phyloP scores from a whole-genome alignment of 64 coral and sea anemone species.

The Pocillopora damicornis region DNA sequence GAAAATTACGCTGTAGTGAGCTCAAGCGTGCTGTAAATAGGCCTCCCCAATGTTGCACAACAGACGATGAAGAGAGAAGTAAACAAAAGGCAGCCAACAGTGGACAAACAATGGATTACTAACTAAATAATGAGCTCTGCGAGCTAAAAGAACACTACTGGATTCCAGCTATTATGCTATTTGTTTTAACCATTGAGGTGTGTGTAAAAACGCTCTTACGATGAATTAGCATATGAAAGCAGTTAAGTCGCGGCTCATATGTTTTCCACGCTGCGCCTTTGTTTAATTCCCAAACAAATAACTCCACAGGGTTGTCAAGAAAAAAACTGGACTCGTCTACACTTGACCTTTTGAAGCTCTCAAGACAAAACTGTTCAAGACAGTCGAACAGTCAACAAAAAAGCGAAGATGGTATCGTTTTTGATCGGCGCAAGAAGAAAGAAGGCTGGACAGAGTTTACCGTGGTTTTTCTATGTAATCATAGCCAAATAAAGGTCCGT shows the following conservation, averaged over 20 bases:
- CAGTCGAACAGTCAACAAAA: background rate
- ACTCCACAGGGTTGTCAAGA: background rate
- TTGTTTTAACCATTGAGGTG: conserved; percentile 36
- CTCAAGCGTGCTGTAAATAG: conserved; percentile 22
- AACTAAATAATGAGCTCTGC: conserved; percentile 13
- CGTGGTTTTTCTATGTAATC: background rate
- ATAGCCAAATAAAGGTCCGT: conserved; percentile 1
- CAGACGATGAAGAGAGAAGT: background rate
- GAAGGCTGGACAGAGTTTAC: background rate
- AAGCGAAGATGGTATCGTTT: background rate
- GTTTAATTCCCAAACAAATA: conserved; percentile 20
- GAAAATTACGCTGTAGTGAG: conserved; percentile 27
- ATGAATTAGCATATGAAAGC: conserved; percentile 31
- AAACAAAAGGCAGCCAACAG: conserved; percentile 20
- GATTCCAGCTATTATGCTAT: conserved; percentile 22
- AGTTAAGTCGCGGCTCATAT: background rate
- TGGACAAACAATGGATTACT: conserved; percentile 2
- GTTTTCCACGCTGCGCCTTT: conserved; percentile 32
- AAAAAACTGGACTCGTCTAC: background rate
- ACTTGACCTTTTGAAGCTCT: background rate
- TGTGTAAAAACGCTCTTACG: conserved; percentile 32
- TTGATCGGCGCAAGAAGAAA: background rate
- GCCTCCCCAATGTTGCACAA: conserved; percentile 48
- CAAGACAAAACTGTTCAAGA: background rate
- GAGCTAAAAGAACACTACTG: conserved; percentile 18